These are phyloP conservation scores for Leucoraja ocellata DNA, from an alignment of 2,797 vertebrate species.

Conservation along the genomic window DNA sequence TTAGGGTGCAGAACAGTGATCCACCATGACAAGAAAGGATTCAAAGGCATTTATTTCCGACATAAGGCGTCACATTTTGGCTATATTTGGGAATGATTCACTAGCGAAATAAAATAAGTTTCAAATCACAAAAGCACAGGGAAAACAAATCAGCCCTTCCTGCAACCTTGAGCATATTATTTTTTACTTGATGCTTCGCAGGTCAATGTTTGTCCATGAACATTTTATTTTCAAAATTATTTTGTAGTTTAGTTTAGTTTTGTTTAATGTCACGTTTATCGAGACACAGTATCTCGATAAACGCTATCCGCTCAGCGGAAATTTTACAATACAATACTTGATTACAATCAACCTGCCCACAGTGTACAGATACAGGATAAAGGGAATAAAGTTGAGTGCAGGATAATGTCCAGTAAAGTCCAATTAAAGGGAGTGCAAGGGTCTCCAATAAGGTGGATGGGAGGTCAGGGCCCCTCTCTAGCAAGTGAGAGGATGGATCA, in stretches of 20 bases:
- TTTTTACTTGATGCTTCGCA: background rate
- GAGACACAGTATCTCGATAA: too few relatives aligned
- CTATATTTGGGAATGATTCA: background rate
- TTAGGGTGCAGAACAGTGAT: conserved; percentile 22
- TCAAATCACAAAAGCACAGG: background rate
- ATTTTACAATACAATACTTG: too few relatives aligned
- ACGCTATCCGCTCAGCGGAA: too few relatives aligned
- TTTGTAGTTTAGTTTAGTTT: background rate
- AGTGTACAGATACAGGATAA: too few relatives aligned
- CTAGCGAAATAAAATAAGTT: background rate
- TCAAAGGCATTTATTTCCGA: conserved; percentile 21
- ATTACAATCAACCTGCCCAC: too few relatives aligned
- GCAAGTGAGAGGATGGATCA: too few relatives aligned
- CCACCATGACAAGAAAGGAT: conserved; percentile 36
- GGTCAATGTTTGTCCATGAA: background rate
- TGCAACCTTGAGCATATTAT: background rate
- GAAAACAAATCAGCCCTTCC: background rate
- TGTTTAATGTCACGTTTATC: too few relatives aligned
- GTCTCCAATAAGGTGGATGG: too few relatives aligned
- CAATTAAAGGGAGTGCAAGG: too few relatives aligned
- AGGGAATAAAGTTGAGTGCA: too few relatives aligned
- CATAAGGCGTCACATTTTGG: conserved; percentile 22
- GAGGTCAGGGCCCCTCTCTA: too few relatives aligned
- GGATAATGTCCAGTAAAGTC: too few relatives aligned
- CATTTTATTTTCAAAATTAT: background rate